Evolutionary conservation across 2,888 invertebrate species (phyloP).

Genomic region (Clepsis dumicolana): DNA sequence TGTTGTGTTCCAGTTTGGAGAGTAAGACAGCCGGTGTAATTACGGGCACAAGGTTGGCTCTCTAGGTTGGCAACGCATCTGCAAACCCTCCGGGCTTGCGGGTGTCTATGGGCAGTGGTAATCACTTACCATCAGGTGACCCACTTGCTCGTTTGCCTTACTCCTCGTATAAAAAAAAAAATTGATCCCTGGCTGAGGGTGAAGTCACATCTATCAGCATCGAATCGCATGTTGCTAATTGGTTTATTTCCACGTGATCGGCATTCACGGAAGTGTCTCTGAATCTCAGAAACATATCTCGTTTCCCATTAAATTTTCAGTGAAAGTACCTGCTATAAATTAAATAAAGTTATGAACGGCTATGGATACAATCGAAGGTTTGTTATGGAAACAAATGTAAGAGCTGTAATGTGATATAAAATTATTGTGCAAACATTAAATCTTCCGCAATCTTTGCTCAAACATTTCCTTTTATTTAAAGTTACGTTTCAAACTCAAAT

Average conservation of each 20-base stretch:
- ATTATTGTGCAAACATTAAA: neutral
- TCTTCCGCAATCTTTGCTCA: neutral
- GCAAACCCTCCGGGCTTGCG: too few relatives aligned
- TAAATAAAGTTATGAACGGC: neutral
- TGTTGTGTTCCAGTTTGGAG: too few relatives aligned
- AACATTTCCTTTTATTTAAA: neutral
- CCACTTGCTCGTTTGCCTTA: too few relatives aligned
- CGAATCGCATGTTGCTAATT: too few relatives aligned
- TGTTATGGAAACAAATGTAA: constrained; percentile 2
- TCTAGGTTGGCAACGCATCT: too few relatives aligned
- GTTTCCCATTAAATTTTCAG: neutral
- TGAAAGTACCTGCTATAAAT: neutral
- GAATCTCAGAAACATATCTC: neutral
- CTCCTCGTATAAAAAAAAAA: too few relatives aligned
- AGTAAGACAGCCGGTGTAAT: too few relatives aligned
- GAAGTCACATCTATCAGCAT: too few relatives aligned
- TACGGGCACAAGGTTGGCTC: too few relatives aligned
- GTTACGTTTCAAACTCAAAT: neutral
- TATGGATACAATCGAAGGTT: neutral
- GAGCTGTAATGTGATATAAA: neutral
- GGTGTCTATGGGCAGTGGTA: too few relatives aligned
- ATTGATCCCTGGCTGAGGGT: too few relatives aligned
- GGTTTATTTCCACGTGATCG: neutral
- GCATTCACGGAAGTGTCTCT: neutral
- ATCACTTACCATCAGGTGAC: too few relatives aligned